A percentile compares a stretch with the other conserved stretches of the same genome.
Evolutionary conservation across 1,140 invertebrate genomes (phyloP).

Genomic region (Lepidurus apus): DNA sequence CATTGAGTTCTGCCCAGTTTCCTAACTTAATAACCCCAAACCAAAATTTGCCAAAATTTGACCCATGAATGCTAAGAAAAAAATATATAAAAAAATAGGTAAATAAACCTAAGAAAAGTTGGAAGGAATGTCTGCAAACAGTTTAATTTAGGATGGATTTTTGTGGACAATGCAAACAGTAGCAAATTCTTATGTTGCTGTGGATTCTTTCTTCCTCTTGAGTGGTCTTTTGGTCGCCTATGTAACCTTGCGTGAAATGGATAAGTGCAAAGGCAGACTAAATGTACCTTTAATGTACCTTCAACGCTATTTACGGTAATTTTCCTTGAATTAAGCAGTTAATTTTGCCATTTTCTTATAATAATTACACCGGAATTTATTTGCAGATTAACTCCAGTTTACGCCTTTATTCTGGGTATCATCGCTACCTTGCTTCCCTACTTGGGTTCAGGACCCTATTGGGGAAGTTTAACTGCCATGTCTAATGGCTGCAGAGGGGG

Average conservation of each 20-base stretch:
- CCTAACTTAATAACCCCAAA: not conserved
- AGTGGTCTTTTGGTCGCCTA: slow-evolving; percentile 33
- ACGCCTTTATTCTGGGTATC: slow-evolving; percentile 33
- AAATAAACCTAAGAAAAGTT: not conserved
- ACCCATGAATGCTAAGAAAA: not conserved
- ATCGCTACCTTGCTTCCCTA: slow-evolving; percentile 25
- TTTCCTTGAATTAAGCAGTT: too few relatives aligned
- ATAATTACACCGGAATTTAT: not conserved
- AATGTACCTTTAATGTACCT: slow-evolving; percentile 33
- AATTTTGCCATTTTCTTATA: not conserved
- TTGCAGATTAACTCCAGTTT: slow-evolving; percentile 33
- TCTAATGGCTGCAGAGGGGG: slow-evolving; percentile 1
- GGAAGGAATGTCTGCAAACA: not conserved
- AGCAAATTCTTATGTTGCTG: slow-evolving; percentile 20
- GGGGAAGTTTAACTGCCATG: slow-evolving; percentile 22
- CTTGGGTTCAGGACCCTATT: slow-evolving; percentile 28
- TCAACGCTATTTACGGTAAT: slow-evolving; percentile 36
- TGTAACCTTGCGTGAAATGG: slow-evolving; percentile 32
- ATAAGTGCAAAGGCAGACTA: slow-evolving; percentile 34
- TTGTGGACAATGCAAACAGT: slow-evolving; percentile 21
- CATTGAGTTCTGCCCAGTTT: not conserved
- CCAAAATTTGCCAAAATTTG: not conserved
- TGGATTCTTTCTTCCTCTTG: slow-evolving; percentile 32
- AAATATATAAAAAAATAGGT: too few relatives aligned
- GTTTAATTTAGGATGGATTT: slow-evolving; percentile 13